These are phyloP conservation scores for Dermolepida albohirtum DNA, from an alignment of 2,888 invertebrate genomes.

Conservation along the genomic window DNA sequence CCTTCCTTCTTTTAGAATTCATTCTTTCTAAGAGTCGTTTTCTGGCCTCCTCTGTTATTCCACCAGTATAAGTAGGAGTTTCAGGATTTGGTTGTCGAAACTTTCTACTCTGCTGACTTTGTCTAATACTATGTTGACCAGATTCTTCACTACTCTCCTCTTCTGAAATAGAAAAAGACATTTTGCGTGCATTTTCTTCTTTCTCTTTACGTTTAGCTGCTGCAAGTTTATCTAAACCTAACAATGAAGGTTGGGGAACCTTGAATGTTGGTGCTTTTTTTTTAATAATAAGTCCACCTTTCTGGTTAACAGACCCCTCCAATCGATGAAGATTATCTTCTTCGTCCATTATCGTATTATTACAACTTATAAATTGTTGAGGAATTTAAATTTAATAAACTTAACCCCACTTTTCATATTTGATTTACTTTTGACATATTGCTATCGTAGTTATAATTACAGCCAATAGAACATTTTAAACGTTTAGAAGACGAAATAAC, in stretches of 20 bases:
- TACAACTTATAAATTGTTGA: too few relatives aligned
- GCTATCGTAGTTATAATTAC: too few relatives aligned
- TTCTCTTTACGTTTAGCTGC: conserved; percentile 76
- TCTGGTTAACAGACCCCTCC: conserved; percentile 72
- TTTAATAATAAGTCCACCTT: conserved; percentile 79
- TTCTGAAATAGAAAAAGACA: conserved; percentile 73
- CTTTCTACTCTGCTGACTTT: conserved; percentile 67
- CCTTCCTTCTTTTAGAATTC: conserved; percentile 67
- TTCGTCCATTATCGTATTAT: conserved; percentile 50
- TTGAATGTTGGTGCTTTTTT: conserved; percentile 80
- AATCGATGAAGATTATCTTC: conserved; percentile 77
- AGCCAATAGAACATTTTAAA: too few relatives aligned
- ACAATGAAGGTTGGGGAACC: conserved; percentile 79
- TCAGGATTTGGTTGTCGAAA: conserved; percentile 86
- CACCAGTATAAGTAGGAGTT: conserved; percentile 95
- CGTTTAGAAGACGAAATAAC: too few relatives aligned
- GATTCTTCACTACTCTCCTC: conserved; percentile 61
- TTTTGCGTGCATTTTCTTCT: conserved; percentile 73
- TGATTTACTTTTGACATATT: too few relatives aligned
- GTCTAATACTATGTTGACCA: conserved; percentile 58
- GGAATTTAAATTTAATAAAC: too few relatives aligned
- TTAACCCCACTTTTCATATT: too few relatives aligned
- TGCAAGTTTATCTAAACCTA: conserved; percentile 89
- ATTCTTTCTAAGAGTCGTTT: conserved; percentile 78
- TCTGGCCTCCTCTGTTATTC: conserved; percentile 84